A percentile compares a stretch with the other conserved stretches of the same genome.
These are phyloP conservation scores for fruit fly (Drosophila melanogaster) DNA, from an alignment of 1,140 invertebrate genomes.

Conservation along the genomic window DNA sequence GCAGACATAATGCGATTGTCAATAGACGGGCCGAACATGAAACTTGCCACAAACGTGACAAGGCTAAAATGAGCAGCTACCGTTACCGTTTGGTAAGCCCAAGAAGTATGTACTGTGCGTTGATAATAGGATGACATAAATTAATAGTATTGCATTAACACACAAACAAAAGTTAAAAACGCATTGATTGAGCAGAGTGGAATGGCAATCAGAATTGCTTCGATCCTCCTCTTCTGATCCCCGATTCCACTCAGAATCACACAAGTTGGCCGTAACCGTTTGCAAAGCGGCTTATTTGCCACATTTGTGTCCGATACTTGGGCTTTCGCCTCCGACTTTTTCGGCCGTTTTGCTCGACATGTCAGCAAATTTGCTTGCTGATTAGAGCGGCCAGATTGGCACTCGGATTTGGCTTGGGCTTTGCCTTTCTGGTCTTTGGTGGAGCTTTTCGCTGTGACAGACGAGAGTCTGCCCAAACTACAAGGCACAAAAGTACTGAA, in stretches of 20 bases:
- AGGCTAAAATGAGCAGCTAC: background rate
- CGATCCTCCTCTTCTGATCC: background rate
- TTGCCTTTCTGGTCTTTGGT: conserved; percentile 3
- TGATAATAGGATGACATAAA: background rate
- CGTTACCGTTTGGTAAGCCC: background rate
- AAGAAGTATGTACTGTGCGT: background rate
- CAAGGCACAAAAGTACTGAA: conserved; percentile 34
- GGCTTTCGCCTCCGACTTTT: conserved; percentile 19
- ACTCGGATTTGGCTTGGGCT: background rate
- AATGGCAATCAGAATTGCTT: background rate
- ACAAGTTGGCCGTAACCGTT: conserved; percentile 1
- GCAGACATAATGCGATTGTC: conserved; percentile 2
- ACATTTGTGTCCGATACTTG: conserved; percentile 1
- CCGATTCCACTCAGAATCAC: background rate
- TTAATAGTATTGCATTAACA: background rate
- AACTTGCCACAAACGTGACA: background rate
- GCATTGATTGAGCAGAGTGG: background rate
- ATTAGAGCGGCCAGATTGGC: conserved; percentile 60
- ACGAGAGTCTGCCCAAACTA: conserved; percentile 23
- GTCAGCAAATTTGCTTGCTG: conserved; percentile 67
- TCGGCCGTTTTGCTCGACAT: conserved; percentile 48
- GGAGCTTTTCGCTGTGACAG: conserved; percentile 8
- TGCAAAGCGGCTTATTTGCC: conserved; percentile 17
- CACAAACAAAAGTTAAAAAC: background rate
- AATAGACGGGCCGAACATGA: background rate